Percentiles rank a stretch among this genome's conserved stretches.
Evolutionary conservation across 2,113 vertebrate genomes (phyloP).

Genomic region (Tylochromis polylepis): DNA sequence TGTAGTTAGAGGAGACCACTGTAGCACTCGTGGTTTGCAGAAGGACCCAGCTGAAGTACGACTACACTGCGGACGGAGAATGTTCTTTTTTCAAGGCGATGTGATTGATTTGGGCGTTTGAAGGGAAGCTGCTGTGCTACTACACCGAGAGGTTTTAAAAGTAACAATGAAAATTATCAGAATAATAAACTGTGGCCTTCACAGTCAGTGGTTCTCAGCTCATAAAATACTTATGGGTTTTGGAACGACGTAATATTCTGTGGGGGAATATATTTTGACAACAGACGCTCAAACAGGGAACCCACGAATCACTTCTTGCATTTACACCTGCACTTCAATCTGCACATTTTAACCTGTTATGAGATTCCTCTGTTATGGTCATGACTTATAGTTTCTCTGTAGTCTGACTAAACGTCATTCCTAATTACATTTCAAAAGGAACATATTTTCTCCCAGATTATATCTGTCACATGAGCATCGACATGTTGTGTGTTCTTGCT

Average conservation of each 20-base stretch:
- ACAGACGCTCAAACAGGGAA: not conserved
- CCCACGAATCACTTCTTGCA: not conserved
- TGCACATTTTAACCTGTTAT: not conserved
- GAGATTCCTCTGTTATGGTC: not conserved
- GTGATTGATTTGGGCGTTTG: not conserved
- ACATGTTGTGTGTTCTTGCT: not conserved
- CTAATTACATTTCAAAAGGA: not conserved
- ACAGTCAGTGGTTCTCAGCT: not conserved
- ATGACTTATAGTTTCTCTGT: not conserved
- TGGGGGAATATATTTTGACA: not conserved
- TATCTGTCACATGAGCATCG: not conserved
- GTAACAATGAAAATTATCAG: not conserved
- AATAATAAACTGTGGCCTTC: not conserved
- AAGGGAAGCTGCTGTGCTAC: not conserved
- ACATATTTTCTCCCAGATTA: not conserved
- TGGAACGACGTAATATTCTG: not conserved
- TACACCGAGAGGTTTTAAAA: not conserved
- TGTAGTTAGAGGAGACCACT: not conserved
- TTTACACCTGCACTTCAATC: not conserved
- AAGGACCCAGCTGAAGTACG: not conserved
- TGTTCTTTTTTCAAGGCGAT: not conserved
- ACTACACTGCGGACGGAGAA: not conserved
- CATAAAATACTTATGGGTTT: not conserved
- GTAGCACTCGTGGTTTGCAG: not conserved
- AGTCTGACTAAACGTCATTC: not conserved